Evolutionary conservation across 1,140 invertebrate species (phyloP).

Genomic region (Ceratina calcarata): DNA sequence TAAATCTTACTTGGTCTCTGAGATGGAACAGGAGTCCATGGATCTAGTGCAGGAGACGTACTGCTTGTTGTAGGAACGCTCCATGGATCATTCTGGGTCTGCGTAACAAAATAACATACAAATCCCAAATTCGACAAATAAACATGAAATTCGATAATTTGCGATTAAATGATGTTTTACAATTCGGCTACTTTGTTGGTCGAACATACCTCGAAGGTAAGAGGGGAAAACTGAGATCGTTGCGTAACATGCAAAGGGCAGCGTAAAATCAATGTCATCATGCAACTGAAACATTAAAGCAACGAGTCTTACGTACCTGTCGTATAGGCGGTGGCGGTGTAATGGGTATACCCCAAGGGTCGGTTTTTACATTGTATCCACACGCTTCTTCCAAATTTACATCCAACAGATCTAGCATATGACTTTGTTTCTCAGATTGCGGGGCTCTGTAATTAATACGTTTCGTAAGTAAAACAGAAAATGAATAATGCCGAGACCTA

Average conservation of each 20-base stretch:
- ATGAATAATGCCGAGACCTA: neutral
- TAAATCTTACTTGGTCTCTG: conserved; percentile 72
- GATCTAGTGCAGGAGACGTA: conserved; percentile 79
- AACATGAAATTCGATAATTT: neutral
- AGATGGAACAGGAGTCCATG: conserved; percentile 82
- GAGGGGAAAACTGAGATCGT: conserved; percentile 75
- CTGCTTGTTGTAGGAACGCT: conserved; percentile 74
- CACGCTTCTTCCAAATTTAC: conserved; percentile 86
- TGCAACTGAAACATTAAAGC: conserved; percentile 61
- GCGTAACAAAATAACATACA: conserved; percentile 28
- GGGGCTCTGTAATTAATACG: conserved; percentile 71
- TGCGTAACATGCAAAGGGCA: conserved; percentile 69
- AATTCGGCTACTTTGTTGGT: conserved; percentile 1
- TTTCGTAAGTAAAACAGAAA: neutral
- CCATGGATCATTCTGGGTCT: conserved; percentile 82
- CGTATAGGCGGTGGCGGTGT: conserved; percentile 79
- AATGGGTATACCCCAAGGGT: conserved; percentile 88
- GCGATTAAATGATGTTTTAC: too few relatives aligned
- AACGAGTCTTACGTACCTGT: conserved; percentile 73
- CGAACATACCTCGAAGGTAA: conserved; percentile 70
- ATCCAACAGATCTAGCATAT: conserved; percentile 91
- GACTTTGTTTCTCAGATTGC: conserved; percentile 82
- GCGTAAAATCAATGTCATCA: conserved; percentile 53
- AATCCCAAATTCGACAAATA: neutral
- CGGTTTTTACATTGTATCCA: conserved; percentile 79